A percentile compares a stretch with the other conserved stretches of the same genome.
Conservation (phyloP, 2,797 vertebrate genomes). For the Crypturellus tataupa region DNA sequence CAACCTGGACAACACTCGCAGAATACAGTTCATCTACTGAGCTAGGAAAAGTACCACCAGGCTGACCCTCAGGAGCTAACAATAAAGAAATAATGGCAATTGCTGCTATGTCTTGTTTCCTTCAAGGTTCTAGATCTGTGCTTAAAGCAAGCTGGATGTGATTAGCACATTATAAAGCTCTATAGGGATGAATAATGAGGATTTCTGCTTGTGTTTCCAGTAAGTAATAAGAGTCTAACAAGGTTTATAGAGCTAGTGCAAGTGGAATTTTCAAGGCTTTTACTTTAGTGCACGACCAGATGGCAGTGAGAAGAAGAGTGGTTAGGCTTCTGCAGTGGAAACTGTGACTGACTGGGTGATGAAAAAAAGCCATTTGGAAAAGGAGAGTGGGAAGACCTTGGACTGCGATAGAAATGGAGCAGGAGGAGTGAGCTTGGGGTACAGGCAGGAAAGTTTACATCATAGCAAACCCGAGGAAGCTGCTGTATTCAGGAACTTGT, state of each 20-base stretch:
- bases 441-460: conserved; percentile 18
- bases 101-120: background rate
- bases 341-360: conserved; percentile 68
- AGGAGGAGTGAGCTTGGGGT: conserved; percentile 30
- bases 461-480: conserved; percentile 16
- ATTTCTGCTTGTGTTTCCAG: conserved; percentile 60
- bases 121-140: conserved; percentile 1
- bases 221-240: conserved; percentile 56
- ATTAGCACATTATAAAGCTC: background rate
- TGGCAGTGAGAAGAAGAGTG: conserved; percentile 65
- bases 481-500: conserved; percentile 1
- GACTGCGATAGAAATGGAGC: background rate
- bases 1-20: background rate
- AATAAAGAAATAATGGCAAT: background rate
- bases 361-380: conserved; percentile 62
- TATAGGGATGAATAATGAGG: conserved; percentile 19
- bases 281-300: conserved; percentile 63
- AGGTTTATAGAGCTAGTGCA: conserved; percentile 54
- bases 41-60: background rate
- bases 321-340: conserved; percentile 32
- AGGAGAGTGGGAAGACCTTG: conserved; percentile 55
- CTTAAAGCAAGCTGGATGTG: conserved; percentile 1
- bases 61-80: background rate
- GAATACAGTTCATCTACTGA: accelerated
- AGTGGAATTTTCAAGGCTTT: conserved; percentile 66